These are phyloP conservation scores for Campaea margaritaria DNA, from an alignment of 2,888 invertebrate species.

Conservation along the genomic window DNA sequence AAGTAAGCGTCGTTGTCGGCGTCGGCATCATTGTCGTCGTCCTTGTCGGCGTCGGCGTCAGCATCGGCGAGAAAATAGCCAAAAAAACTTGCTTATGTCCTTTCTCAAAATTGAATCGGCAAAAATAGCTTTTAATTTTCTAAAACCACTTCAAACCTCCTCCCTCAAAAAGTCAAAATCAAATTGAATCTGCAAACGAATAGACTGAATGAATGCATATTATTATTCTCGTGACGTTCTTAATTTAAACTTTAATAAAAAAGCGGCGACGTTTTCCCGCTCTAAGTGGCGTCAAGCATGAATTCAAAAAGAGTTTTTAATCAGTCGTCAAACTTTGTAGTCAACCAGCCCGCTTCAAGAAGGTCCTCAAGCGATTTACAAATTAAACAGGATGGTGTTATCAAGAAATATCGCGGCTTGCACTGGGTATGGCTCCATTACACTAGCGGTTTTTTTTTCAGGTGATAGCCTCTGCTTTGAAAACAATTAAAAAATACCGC, in stretches of 20 bases:
- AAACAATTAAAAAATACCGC: too few relatives aligned
- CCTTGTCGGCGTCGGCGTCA: too few relatives aligned
- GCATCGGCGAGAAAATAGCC: too few relatives aligned
- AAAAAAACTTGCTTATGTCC: too few relatives aligned
- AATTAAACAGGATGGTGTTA: conserved; percentile 83
- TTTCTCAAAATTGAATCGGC: neutral
- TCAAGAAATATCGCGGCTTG: conserved; percentile 78
- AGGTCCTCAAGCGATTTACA: conserved; percentile 81
- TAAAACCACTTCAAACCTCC: conserved; percentile 17
- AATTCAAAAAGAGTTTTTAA: conserved; percentile 84
- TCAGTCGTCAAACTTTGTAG: conserved; percentile 71
- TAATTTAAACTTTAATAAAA: conserved; percentile 26
- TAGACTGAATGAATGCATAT: conserved; percentile 5
- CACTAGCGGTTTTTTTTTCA: too few relatives aligned
- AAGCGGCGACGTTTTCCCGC: conserved; percentile 24
- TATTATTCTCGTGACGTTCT: conserved; percentile 37
- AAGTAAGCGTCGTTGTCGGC: too few relatives aligned
- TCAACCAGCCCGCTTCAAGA: too few relatives aligned
- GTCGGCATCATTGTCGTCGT: too few relatives aligned
- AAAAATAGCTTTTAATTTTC: conserved; percentile 8
- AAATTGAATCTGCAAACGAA: conserved; percentile 21
- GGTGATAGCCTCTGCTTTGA: too few relatives aligned
- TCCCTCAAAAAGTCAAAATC: too few relatives aligned
- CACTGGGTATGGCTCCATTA: conserved; percentile 58
- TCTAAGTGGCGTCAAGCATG: conserved; percentile 57